Conservation (phyloP, 2,888 invertebrate genomes). For the Drosophila borborema region DNA sequence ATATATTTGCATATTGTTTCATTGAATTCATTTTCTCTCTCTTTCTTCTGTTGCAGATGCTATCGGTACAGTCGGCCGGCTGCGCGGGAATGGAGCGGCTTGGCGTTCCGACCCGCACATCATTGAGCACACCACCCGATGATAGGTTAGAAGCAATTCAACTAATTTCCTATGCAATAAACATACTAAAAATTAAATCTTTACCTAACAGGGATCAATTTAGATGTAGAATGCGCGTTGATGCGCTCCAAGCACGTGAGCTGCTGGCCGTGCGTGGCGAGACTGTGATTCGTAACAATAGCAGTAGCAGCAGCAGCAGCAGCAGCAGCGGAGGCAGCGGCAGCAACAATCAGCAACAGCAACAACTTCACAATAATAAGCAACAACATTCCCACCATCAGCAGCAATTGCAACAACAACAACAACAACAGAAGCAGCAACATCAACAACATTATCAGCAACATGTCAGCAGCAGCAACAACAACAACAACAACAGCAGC, state of each 20-base stretch:
- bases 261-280: constrained; percentile 82
- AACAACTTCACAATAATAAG: constrained; percentile 71
- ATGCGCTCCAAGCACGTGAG: constrained; percentile 84
- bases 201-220: constrained; percentile 80
- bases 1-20: neutral
- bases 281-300: constrained; percentile 78
- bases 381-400: constrained; percentile 78
- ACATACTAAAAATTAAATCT: neutral
- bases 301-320: constrained; percentile 63
- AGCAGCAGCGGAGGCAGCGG: constrained; percentile 53
- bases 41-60: constrained; percentile 86
- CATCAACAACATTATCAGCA: constrained; percentile 37
- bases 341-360: constrained; percentile 58
- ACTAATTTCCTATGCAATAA: neutral
- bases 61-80: constrained; percentile 90
- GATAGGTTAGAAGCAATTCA: constrained; percentile 80
- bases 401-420: constrained; percentile 54
- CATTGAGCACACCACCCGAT: constrained; percentile 85
- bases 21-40: neutral
- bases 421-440: constrained; percentile 60
- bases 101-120: constrained; percentile 86
- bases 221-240: constrained; percentile 85
- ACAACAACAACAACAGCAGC: constrained; percentile 62
- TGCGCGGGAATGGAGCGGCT: constrained; percentile 91
- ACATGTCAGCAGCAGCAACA: constrained; percentile 37